Percentiles rank a stretch among this genome's conserved stretches.
Evolutionary conservation across 2,797 vertebrate genomes (phyloP).

Genomic region (Buphagus erythrorhynchus): DNA sequence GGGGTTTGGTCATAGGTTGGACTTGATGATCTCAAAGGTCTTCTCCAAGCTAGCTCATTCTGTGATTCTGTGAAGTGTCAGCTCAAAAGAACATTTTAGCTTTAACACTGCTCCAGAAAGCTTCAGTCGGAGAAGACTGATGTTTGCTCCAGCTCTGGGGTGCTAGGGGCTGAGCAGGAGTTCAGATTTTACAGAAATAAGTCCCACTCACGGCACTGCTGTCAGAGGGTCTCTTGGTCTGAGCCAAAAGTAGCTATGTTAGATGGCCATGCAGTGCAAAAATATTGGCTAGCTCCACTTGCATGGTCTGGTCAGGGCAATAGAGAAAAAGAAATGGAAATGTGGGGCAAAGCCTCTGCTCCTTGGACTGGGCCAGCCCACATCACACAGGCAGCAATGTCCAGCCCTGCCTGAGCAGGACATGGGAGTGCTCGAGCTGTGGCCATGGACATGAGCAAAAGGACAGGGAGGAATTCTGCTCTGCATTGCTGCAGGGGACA

Average conservation of each 20-base stretch:
- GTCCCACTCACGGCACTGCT: rapidly evolving
- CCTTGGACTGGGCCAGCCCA: background rate
- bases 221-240: background rate
- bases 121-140: background rate
- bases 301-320: no score
- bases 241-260: background rate
- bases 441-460: rapidly evolving
- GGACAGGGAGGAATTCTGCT: background rate
- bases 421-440: rapidly evolving
- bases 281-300: background rate
- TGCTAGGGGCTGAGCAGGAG: background rate
- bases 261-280: background rate
- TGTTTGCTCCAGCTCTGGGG: background rate
- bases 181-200: background rate
- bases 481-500: background rate
- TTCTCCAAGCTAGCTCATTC: background rate
- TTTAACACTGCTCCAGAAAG: background rate
- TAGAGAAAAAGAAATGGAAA: background rate
- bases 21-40: background rate
- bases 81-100: background rate
- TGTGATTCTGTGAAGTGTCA: background rate
- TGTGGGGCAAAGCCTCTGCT: background rate
- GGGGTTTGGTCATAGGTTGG: background rate
- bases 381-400: rapidly evolving
- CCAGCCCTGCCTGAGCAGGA: background rate